Base-by-base conservation (phyloP, 2,797 vertebrate species). In the Syngnathus acus region DNA sequence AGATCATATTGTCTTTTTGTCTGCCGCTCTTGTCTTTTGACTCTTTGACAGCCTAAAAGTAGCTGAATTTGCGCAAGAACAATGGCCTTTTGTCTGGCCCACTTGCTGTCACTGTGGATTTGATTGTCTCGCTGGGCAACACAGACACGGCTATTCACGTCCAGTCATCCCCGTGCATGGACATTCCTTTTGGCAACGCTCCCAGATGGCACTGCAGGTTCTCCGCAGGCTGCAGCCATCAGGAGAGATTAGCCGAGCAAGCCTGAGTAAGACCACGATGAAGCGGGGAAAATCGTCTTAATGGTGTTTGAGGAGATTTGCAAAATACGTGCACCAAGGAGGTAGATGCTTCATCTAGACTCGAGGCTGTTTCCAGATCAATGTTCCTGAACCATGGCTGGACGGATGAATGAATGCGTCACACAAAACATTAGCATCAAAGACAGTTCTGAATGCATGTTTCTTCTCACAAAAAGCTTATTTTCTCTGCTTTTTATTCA, bases 41-140 rank as follows among this genome's bases (percentile, higher is more conserved):
- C 80, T 85, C 79, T 68, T 61, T 79, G 78, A 82, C 78, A 74
- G 77, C 72, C 78, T 9, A 26, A 85, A 80, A 86, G 83, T 68
- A 68, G 77, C 73, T 72, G 82, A 71, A 82, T 83, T 32, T 86
- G 82, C 66, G 48, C 65, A 75, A 73, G 76, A 82, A 88, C 79
- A 87, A 86, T 84, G 81, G 65, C 50, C 70, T 76, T 88, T 87
- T 89, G 88, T 88, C 75, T 74, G 66, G 76, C 78, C 73, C 79
- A 62, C 86, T 84, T 79, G 81, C 83, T 86, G 85, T 83, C 84
- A 82, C 84, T 70, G 82, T 84, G 77, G 78, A 87, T 87, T 86
- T 83, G 87, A 86, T 87, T 88, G 83, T 86, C 85, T 86, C 82
- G 64, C 83, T 76, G 21, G 82, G 80, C 78, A 57, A 83, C 76